A percentile compares a stretch with the other conserved stretches of the same genome.
phyloP scores from a whole-genome alignment of 2,113 vertebrate species.

The Chitala chitala region DNA sequence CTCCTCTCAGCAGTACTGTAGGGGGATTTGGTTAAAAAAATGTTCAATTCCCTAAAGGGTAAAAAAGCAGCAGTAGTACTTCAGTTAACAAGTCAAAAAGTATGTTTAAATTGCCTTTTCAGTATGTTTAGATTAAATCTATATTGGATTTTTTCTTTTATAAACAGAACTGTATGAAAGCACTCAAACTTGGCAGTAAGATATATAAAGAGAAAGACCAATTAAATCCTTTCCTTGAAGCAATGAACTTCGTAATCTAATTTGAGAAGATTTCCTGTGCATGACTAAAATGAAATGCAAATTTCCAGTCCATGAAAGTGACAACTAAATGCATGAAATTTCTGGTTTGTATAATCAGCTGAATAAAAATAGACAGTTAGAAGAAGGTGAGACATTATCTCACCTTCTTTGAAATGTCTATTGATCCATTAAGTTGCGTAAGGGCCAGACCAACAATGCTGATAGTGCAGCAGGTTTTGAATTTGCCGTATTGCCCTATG shows the following conservation, averaged over 20 bases:
- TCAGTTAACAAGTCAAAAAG: neutral
- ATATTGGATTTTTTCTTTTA: neutral
- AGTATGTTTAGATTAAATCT: neutral
- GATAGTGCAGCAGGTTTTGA: too few relatives aligned
- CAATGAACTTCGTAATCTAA: neutral
- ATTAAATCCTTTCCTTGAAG: conserved; percentile 14
- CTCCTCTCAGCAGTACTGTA: too few relatives aligned
- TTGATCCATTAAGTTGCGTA: too few relatives aligned
- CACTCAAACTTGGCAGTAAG: neutral
- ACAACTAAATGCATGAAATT: conserved; percentile 2
- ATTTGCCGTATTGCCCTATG: too few relatives aligned
- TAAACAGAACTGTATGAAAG: neutral
- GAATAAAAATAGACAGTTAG: conserved; percentile 19
- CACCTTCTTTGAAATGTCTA: too few relatives aligned
- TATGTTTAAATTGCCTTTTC: conserved; percentile 1
- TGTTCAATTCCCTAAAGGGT: neutral
- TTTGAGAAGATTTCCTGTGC: neutral
- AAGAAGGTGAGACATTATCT: too few relatives aligned
- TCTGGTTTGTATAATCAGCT: conserved; percentile 7
- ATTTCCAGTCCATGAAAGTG: neutral
- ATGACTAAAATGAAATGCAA: neutral
- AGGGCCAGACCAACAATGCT: too few relatives aligned
- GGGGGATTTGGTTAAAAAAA: neutral
- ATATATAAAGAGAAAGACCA: conserved; percentile 5
- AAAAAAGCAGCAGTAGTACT: neutral